A percentile compares a stretch with the other conserved stretches of the same genome.
Conservation (phyloP, 2,888 invertebrate genomes). For the Argynnis bischoffii region DNA sequence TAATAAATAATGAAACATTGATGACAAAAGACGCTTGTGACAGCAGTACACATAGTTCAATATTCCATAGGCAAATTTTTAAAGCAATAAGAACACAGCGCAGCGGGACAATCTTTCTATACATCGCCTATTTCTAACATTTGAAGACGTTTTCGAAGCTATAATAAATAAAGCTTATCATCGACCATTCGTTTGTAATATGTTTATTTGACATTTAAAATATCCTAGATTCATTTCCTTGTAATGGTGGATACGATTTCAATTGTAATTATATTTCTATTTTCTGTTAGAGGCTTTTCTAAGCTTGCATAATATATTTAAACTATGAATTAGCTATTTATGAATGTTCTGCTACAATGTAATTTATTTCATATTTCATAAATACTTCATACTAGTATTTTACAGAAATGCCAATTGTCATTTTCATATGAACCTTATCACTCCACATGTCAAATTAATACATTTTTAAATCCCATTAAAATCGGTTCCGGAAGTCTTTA, state of each 20-base stretch:
- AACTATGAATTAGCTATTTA: not conserved
- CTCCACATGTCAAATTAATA: no score
- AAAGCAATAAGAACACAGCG: conserved; percentile 59
- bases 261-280: conserved; percentile 9
- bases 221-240: conserved; percentile 12
- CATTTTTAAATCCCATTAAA: no score
- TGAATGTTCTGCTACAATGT: not conserved
- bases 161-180: conserved; percentile 30
- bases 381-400: no score
- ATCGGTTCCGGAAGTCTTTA: no score
- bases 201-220: conserved; percentile 30
- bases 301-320: not conserved
- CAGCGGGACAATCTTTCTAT: conserved; percentile 48
- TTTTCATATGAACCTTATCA: no score
- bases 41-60: conserved; percentile 69
- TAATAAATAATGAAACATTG: conserved; percentile 63
- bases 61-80: conserved; percentile 72
- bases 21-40: conserved; percentile 63
- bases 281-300: not conserved
- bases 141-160: conserved; percentile 38
- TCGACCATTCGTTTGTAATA: conserved; percentile 18
- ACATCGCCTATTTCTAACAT: conserved; percentile 40
- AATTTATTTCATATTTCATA: not conserved
- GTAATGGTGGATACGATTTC: not conserved
- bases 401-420: no score